These are phyloP conservation scores for Papilio dardanus DNA, from an alignment of 1,140 invertebrate species.

Conservation along the genomic window DNA sequence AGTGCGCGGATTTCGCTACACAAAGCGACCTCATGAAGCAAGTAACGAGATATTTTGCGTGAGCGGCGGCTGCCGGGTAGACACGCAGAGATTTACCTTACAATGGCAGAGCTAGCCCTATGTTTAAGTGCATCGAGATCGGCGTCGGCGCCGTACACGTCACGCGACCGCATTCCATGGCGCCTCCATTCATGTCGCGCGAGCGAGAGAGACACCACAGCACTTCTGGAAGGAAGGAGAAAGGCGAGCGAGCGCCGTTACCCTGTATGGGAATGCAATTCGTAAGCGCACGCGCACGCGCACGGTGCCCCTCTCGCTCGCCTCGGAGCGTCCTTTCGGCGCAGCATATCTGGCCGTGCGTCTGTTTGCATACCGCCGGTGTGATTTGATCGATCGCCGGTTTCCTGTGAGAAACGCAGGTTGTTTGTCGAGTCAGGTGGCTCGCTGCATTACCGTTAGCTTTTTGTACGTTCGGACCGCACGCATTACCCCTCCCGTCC, in stretches of 20 bases:
- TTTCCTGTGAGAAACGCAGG: slow-evolving; percentile 78
- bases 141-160: slow-evolving; percentile 75
- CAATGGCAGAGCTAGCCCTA: slow-evolving; percentile 64
- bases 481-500: slow-evolving; percentile 48
- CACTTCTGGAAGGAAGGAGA: slow-evolving; percentile 69
- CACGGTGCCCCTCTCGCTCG: slow-evolving; percentile 61
- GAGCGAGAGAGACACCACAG: slow-evolving; percentile 62
- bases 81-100: slow-evolving; percentile 36
- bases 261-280: slow-evolving; percentile 80
- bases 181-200: slow-evolving; percentile 78
- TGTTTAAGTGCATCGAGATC: slow-evolving; percentile 75
- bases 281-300: slow-evolving; percentile 76
- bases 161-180: slow-evolving; percentile 79
- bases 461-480: slow-evolving; percentile 63
- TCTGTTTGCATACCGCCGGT: slow-evolving; percentile 75
- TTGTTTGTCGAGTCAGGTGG: slow-evolving; percentile 76
- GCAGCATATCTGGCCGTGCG: slow-evolving; percentile 66
- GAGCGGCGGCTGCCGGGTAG: not conserved
- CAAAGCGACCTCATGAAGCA: not conserved
- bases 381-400: slow-evolving; percentile 77
- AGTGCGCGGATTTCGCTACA: not conserved
- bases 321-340: slow-evolving; percentile 58
- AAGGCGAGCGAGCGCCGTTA: slow-evolving; percentile 71
- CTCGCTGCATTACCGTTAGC: slow-evolving; percentile 68
- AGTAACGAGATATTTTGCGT: slow-evolving; percentile 19